A percentile compares a stretch with the other conserved stretches of the same genome.
phyloP scores from a whole-genome alignment of 2,113 vertebrate species.

The Emydocephalus ijimae region DNA sequence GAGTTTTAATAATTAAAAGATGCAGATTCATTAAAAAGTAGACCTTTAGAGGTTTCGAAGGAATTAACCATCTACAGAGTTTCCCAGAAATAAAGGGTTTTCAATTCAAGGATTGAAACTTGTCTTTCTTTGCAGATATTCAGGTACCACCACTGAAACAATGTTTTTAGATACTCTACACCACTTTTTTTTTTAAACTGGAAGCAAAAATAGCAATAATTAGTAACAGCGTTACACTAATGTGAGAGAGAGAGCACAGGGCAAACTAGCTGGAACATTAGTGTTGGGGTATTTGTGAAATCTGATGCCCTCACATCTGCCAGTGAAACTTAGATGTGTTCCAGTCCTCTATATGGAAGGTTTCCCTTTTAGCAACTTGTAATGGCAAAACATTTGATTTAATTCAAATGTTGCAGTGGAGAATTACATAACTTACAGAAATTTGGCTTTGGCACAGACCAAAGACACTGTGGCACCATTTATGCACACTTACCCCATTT shows the following conservation, averaged over 20 bases:
- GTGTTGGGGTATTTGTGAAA: accelerated
- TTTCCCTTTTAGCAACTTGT: background rate
- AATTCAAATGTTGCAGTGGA: constrained; percentile 16
- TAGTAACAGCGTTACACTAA: background rate
- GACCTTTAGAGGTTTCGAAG: background rate
- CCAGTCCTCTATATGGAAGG: background rate
- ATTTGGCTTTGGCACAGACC: constrained; percentile 73
- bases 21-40: background rate
- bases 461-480: constrained; percentile 70
- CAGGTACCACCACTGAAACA: background rate
- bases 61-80: background rate
- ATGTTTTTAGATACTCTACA: accelerated
- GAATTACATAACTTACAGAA: constrained; percentile 56
- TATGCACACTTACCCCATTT: constrained; percentile 68
- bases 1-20: background rate
- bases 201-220: background rate
- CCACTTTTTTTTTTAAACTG: background rate
- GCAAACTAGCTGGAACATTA: accelerated
- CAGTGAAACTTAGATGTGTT: background rate
- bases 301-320: accelerated
- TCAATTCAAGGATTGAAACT: accelerated
- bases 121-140: background rate
- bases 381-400: background rate
- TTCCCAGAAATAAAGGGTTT: accelerated
- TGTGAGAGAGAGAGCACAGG: accelerated